A percentile compares a stretch with the other conserved stretches of the same genome.
phyloP scores from a whole-genome alignment of 2,113 vertebrate genomes.

The Vimba vimba region DNA sequence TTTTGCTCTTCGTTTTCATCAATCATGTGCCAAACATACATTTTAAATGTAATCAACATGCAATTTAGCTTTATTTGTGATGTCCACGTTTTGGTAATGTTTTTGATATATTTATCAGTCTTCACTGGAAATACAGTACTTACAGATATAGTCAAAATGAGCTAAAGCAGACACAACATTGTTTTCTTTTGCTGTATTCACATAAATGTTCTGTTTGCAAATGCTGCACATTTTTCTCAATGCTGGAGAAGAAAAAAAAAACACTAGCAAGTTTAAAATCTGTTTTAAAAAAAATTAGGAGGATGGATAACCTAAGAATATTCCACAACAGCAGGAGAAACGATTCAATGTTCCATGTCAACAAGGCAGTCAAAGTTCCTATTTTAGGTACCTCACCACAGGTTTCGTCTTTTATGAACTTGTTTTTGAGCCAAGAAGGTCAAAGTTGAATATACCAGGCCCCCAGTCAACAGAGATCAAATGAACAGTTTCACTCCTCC shows the following conservation, averaged over 20 bases:
- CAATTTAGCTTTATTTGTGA: neutral
- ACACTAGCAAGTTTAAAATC: neutral
- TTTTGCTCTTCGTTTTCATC: neutral
- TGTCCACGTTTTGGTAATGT: neutral
- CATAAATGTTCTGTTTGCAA: neutral
- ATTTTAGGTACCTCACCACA: conserved; percentile 47
- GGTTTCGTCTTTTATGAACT: conserved; percentile 29
- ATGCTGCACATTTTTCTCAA: too few species aligned
- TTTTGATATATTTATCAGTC: neutral
- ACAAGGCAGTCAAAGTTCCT: conserved; percentile 43
- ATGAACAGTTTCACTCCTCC: conserved; percentile 44
- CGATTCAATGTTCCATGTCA: conserved; percentile 45
- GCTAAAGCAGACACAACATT: neutral
- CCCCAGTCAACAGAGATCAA: conserved; percentile 49
- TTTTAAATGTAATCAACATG: neutral
- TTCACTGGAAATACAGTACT: neutral
- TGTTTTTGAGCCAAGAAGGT: conserved; percentile 54
- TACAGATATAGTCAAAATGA: neutral
- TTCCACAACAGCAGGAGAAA: conserved; percentile 19
- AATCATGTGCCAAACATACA: neutral
- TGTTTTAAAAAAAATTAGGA: neutral
- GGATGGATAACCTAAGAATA: neutral
- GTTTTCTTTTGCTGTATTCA: neutral
- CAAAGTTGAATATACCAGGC: conserved; percentile 44
- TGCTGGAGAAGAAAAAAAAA: neutral